Conservation (phyloP, 2,113 vertebrate species). For the Megatriorchis doriae region DNA sequence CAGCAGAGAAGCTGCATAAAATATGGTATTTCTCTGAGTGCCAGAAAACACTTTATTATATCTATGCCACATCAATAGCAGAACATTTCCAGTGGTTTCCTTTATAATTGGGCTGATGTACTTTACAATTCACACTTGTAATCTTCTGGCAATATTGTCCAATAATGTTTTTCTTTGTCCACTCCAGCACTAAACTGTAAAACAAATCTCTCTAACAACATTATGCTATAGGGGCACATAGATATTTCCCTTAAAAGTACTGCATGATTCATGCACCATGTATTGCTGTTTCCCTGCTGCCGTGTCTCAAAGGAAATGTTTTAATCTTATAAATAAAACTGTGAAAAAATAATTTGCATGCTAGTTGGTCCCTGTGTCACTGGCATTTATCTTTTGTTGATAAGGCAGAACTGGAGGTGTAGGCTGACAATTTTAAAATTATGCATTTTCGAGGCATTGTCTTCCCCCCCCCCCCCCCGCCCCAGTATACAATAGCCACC, state of each 20-base stretch:
- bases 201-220: neutral
- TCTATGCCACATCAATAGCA: neutral
- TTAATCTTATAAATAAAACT: slow-evolving; percentile 11
- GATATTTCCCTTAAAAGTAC: neutral
- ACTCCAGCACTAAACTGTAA: neutral
- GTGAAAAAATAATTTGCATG: neutral
- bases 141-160: neutral
- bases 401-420: neutral
- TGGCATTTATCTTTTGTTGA: neutral
- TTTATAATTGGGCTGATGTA: neutral
- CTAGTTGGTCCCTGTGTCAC: neutral
- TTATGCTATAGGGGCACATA: neutral
- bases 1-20: neutral
- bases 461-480: too few relatives aligned
- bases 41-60: neutral
- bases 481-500: neutral
- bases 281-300: neutral
- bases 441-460: neutral
- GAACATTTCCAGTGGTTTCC: neutral
- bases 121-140: neutral
- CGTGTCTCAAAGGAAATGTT: neutral
- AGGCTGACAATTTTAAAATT: neutral
- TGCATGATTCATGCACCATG: neutral
- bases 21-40: neutral
- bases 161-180: neutral